phyloP scores from a whole-genome alignment of 92 coral and sea anemone species.

The Bergia sp. region DNA sequence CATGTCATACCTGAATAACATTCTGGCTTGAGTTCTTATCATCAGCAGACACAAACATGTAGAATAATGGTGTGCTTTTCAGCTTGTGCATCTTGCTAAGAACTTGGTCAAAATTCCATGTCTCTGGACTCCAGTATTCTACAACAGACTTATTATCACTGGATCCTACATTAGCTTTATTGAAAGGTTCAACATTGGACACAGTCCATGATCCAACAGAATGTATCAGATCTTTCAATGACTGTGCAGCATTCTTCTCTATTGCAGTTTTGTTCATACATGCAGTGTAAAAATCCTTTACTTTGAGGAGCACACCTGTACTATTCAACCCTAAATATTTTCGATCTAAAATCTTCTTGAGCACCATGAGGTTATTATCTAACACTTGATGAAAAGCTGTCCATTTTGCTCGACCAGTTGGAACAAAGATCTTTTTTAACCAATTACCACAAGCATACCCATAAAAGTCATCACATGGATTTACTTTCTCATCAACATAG shows the following conservation, averaged over 20 bases:
- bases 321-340: slow-evolving; percentile 57
- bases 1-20: slow-evolving; percentile 83
- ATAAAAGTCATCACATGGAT: slow-evolving; percentile 94
- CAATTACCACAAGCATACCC: slow-evolving; percentile 89
- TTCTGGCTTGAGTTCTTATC: slow-evolving; percentile 90
- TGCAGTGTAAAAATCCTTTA: slow-evolving; percentile 74
- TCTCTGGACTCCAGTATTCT: slow-evolving; percentile 84
- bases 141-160: slow-evolving; percentile 52
- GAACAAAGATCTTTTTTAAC: slow-evolving; percentile 71
- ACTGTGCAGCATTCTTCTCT: slow-evolving; percentile 69
- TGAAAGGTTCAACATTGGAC: slow-evolving; percentile 33
- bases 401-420: slow-evolving; percentile 77
- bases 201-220: slow-evolving; percentile 90
- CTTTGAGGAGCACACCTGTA: slow-evolving; percentile 74
- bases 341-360: slow-evolving; percentile 76
- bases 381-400: slow-evolving; percentile 89
- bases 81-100: slow-evolving; percentile 91
- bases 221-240: slow-evolving; percentile 76
- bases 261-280: slow-evolving; percentile 74
- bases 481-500: slow-evolving; percentile 71
- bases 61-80: slow-evolving; percentile 95
- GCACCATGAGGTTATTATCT: slow-evolving; percentile 71
- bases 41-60: slow-evolving; percentile 97
- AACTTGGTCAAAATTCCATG: slow-evolving; percentile 98
- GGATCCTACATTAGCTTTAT: neutral